phyloP scores from a whole-genome alignment of 2,113 vertebrate genomes.

The Tursiops truncatus region DNA sequence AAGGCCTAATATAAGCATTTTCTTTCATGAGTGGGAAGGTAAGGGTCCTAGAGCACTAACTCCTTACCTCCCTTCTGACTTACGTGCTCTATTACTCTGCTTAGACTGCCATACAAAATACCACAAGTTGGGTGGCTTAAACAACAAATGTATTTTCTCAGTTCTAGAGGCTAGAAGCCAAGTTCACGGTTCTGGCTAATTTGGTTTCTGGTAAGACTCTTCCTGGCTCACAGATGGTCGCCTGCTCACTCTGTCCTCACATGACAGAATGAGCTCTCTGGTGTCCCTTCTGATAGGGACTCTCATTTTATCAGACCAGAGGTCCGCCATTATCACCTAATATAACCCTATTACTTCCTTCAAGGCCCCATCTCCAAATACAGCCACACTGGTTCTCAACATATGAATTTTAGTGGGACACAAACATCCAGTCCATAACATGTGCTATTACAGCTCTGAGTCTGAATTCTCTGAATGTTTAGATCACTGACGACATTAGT shows the following conservation, averaged over 20 bases:
- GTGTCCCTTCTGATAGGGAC: background rate
- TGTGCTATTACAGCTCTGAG: background rate
- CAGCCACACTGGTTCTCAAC: background rate
- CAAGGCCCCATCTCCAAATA: background rate
- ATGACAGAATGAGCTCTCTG: background rate
- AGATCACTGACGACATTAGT: background rate
- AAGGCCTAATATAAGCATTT: background rate
- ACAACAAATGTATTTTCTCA: background rate
- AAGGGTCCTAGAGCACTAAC: background rate
- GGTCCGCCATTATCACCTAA: background rate
- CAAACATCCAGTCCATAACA: background rate
- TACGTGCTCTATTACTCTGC: accelerated
- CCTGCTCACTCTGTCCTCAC: background rate
- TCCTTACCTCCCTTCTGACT: background rate
- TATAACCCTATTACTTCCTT: background rate
- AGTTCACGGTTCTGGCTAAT: background rate
- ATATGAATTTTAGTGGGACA: background rate
- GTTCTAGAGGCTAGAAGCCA: background rate
- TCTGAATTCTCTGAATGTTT: background rate
- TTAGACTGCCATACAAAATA: background rate
- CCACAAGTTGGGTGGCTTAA: background rate
- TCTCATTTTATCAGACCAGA: background rate
- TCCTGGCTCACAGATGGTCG: background rate
- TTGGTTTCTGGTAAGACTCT: background rate
- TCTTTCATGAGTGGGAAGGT: background rate